Evolutionary conservation across 2,113 vertebrate species (phyloP), one percentile per base, ranked within the genome.

Genomic region (Brienomyrus longianalis): DNA sequence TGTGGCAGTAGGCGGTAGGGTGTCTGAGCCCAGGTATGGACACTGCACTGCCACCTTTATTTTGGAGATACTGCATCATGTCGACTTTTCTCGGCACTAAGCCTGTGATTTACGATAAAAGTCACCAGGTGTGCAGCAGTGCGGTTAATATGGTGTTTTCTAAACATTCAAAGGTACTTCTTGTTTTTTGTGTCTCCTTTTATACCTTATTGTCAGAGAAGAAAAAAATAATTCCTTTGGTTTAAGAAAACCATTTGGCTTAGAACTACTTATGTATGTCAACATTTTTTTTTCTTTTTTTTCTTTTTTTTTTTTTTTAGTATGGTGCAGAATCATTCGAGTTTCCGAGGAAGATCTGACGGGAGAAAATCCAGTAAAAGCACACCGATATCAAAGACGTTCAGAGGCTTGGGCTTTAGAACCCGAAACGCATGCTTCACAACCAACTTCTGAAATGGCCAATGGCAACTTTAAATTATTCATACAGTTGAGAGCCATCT

Each of bases 1-100:
- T 1, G 21, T 91, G 2, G 91, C 87, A 91, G 91, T 90, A 92
- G 92, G 92, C 92, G 92, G 94, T 93, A 91, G 93, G 94, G 89
- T 90, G 88, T 88, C 74, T 56, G 88, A 88, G 70, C 52, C 51
- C 80, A 10, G 83, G 87, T 70, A 83, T 74, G 88, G 90, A 45
- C 50, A 51, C 83, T 48, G 0, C 6, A 23, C 27, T 56, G n/a
- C 19, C 48, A 27, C 31, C 83, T 70, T 87, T 27, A 70, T 90
- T 84, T 59, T 27, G 27, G 39, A 35, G 87, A 47, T 31, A 43
- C n/a, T 91, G 91, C 92, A 91, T 92, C 93, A 77, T 84, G 83
- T 48, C 45, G 43, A 45, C 45, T 84, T 47, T 84, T 45, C 89
- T 89, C 74, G 15, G 19, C 43, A 21, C 47, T 39, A 66, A 92